phyloP scores from a whole-genome alignment of 2,113 vertebrate genomes.

The Xerus inauris region DNA sequence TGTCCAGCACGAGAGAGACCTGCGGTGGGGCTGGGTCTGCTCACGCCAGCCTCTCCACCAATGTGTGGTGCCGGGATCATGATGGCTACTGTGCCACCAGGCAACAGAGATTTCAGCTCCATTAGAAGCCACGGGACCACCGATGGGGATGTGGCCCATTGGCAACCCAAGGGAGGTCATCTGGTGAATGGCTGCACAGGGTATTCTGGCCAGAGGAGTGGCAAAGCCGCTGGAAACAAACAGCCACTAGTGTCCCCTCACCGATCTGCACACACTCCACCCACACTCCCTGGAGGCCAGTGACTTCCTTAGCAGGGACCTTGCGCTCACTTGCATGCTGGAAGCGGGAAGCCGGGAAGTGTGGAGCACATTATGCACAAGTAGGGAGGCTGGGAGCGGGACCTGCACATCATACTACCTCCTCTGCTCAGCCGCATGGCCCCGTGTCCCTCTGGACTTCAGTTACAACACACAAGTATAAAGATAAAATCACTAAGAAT shows the following conservation, averaged over 20 bases:
- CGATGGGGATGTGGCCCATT: rapidly evolving
- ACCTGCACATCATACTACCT: rapidly evolving
- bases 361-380: rapidly evolving
- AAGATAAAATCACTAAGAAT: not conserved
- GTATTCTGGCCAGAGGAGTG: not conserved
- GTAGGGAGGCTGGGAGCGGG: too few relatives aligned
- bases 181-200: not conserved
- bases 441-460: not conserved
- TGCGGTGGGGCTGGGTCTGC: too few relatives aligned
- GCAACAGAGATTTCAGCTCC: not conserved
- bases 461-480: not conserved
- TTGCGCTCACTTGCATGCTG: too few relatives aligned
- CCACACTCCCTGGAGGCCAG: not conserved
- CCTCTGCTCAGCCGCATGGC: not conserved
- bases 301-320: not conserved
- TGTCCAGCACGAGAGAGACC: rapidly evolving
- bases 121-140: too few relatives aligned
- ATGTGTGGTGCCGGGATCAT: too few relatives aligned
- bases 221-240: not conserved
- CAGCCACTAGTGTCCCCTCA: too few relatives aligned
- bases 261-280: rapidly evolving
- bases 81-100: too few relatives aligned
- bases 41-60: not conserved
- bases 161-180: rapidly evolving
- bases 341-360: too few relatives aligned